These are phyloP conservation scores for Oreortyx pictus DNA, from an alignment of 2,797 vertebrate genomes.

Conservation along the genomic window DNA sequence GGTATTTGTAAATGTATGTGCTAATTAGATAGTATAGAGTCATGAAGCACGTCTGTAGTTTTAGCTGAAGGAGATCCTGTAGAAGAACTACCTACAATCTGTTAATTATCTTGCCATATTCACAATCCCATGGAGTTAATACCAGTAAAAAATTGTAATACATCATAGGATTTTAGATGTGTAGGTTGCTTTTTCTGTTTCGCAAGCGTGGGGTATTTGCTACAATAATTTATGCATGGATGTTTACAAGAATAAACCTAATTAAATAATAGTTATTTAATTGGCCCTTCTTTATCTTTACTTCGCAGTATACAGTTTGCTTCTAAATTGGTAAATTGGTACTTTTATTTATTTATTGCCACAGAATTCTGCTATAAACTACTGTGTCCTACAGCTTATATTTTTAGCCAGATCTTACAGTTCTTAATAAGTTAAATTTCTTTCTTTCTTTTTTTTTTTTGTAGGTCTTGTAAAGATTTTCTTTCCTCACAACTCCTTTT, in stretches of 20 bases:
- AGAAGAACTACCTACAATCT: neutral
- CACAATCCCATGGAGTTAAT: no score
- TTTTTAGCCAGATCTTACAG: neutral
- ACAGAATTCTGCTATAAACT: neutral
- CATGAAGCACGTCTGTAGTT: neutral
- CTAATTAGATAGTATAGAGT: neutral
- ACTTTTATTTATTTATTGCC: neutral
- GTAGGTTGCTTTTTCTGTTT: neutral
- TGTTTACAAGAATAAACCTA: neutral
- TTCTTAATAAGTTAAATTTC: no score
- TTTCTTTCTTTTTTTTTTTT: no score
- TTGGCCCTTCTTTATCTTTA: neutral
- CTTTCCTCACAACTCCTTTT: neutral
- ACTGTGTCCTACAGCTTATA: neutral
- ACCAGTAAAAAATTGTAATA: neutral
- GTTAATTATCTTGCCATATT: neutral
- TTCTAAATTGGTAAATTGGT: neutral
- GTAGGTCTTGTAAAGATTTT: neutral
- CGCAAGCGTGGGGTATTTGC: neutral
- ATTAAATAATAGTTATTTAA: neutral
- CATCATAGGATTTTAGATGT: neutral
- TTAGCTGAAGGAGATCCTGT: neutral
- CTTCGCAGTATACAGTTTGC: neutral
- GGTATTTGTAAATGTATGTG: neutral
- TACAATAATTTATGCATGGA: neutral